Conservation (phyloP, 2,797 vertebrate species). For the Sebastes iracundus region DNA sequence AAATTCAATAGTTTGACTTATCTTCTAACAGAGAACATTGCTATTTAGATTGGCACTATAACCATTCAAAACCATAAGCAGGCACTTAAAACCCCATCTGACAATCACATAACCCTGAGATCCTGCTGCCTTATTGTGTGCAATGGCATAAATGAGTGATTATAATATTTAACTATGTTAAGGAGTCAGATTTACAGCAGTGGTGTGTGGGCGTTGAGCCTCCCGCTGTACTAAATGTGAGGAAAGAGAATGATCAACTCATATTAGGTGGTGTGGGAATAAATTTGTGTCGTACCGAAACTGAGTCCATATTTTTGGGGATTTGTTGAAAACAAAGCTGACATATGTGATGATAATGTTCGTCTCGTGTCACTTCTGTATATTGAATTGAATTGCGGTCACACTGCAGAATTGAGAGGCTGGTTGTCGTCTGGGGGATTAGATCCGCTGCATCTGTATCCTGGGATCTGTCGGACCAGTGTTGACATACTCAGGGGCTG, state of each 20-base stretch:
- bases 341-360: not conserved
- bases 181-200: slow-evolving; percentile 16
- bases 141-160: slow-evolving; percentile 40
- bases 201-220: not conserved
- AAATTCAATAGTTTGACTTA: not conserved
- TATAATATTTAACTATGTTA: slow-evolving; percentile 37
- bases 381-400: slow-evolving; percentile 34
- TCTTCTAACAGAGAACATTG: not conserved
- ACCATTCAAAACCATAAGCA: slow-evolving; percentile 21
- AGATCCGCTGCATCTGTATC: slow-evolving; percentile 68
- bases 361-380: not conserved
- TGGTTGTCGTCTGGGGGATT: slow-evolving; percentile 61
- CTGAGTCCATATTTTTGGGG: not conserved
- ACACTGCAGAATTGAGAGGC: slow-evolving; percentile 28
- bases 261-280: not conserved
- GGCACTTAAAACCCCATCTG: slow-evolving; percentile 16
- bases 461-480: slow-evolving; percentile 64
- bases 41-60: not conserved
- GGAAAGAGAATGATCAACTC: not conserved
- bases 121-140: slow-evolving; percentile 12
- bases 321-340: not conserved
- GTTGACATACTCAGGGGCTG: slow-evolving; percentile 70
- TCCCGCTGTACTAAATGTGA: not conserved
- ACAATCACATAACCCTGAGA: slow-evolving; percentile 1
- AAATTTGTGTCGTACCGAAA: not conserved